Evolutionary conservation across 2,888 invertebrate species (phyloP), one percentile per base, ranked within the genome.

Genomic region (Petrophora chlorosata): DNA sequence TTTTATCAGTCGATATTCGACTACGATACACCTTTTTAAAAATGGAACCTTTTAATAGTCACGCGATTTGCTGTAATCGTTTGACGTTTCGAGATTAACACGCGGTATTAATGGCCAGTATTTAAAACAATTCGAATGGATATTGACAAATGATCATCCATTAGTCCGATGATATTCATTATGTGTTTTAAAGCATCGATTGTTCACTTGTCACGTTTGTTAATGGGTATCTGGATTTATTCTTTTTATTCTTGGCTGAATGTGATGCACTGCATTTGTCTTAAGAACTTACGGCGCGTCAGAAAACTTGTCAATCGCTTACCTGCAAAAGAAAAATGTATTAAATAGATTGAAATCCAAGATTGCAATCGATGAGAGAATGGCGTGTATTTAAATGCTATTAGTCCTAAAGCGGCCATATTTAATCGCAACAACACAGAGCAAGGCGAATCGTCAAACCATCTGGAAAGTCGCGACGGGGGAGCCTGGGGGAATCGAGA

Each of bases 91-190:
- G 55, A 83, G 86, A 87, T 87, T 82, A 83, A 68, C 62, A 56
- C 58, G 64, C 75, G 55, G 66, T 75, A 79, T 84, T 82, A 85
- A 83, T 80, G 79, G 71, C 55, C 59, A 61, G 68, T 63, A 68
- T 75, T 79, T 72, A 68, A 69, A 73, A 76, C 67, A 70, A 73
- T 80, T 71, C 70, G 63, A 70, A 68, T 68, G 67, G 25, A 60
- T 85, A 88, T 87, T 85, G 87, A 88, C 82, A 84, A 86, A 85
- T 85, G 76, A n/a, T 70, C 65, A 69, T 69, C 73, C 73, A 79
- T 79, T 85, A 62, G 53, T 57, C 39, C 72, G 46, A 42, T 36
- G 48, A 46, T 42, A 68, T 69, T 61, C 67, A 70, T 70, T 70
- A 30, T 32, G 72, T 65, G 59, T 52, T 70, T 71, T 70, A 72